A percentile compares a stretch with the other conserved stretches of the same genome.
Conservation (phyloP, 2,888 invertebrate species). For the Pheosia tremula region DNA sequence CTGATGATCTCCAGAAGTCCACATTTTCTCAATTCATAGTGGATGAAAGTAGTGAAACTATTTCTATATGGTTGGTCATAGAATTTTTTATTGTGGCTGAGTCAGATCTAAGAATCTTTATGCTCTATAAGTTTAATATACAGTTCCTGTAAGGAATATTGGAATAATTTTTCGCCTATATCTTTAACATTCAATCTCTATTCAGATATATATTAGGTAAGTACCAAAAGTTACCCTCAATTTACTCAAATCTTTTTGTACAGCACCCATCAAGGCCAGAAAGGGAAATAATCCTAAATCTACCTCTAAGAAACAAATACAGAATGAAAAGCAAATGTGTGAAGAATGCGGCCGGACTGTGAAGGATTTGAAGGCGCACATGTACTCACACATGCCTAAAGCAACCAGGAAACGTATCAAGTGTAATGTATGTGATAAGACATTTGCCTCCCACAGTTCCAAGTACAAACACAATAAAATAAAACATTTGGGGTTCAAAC, state of each 20-base stretch:
- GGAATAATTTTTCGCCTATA: no score
- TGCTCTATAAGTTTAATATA: no score
- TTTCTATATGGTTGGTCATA: not conserved
- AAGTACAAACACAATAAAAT: constrained; percentile 59
- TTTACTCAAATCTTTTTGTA: constrained; percentile 3
- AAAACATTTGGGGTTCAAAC: constrained; percentile 65
- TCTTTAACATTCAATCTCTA: no score
- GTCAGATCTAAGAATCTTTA: no score
- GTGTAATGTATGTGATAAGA: constrained; percentile 64
- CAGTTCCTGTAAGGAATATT: no score
- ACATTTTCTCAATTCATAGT: no score
- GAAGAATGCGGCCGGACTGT: constrained; percentile 70
- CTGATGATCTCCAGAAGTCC: no score
- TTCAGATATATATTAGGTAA: no score
- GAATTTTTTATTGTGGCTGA: no score
- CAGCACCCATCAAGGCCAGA: constrained; percentile 38
- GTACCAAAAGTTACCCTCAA: not conserved
- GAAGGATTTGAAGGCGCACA: constrained; percentile 57
- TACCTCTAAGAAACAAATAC: constrained; percentile 13
- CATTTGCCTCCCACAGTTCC: constrained; percentile 51
- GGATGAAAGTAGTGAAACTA: not conserved
- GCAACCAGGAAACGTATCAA: constrained; percentile 42
- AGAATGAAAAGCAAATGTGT: constrained; percentile 51
- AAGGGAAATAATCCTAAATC: constrained; percentile 36
- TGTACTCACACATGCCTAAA: constrained; percentile 48